Conservation (phyloP, 2,113 vertebrate species). For the Halichoerus grypus region DNA sequence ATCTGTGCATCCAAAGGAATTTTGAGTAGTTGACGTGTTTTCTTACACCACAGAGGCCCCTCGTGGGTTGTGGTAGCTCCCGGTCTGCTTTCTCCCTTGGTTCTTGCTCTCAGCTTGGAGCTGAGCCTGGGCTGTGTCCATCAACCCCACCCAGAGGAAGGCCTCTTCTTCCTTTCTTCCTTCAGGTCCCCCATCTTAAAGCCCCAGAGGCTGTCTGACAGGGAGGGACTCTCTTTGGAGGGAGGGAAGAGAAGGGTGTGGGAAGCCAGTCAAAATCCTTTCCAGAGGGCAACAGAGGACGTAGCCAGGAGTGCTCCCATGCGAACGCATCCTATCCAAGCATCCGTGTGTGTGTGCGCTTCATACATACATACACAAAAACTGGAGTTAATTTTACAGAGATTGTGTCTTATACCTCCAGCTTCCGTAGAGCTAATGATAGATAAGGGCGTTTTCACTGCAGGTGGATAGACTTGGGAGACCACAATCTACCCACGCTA, state of each 20-base stretch:
- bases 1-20: neutral
- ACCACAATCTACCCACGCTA: accelerated
- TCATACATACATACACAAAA: accelerated
- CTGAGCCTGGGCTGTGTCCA: neutral
- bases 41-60: accelerated
- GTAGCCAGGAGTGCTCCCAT: neutral
- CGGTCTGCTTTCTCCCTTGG: neutral
- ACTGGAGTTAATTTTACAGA: neutral
- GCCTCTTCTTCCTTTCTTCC: neutral
- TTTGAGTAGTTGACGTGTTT: neutral
- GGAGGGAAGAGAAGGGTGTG: neutral
- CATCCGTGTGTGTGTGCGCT: neutral
- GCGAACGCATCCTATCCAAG: neutral
- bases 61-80: no score
- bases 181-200: neutral
- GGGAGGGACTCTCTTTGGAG: neutral
- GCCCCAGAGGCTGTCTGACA: neutral
- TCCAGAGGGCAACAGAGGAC: no score
- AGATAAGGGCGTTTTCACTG: neutral
- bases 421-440: neutral
- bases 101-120: neutral
- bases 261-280: neutral
- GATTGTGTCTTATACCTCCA: no score
- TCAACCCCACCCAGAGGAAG: neutral
- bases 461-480: neutral